Percentiles rank a stretch among this genome's conserved stretches.
Conservation (phyloP, 2,888 invertebrate species). For the Tetragonisca angustula region DNA sequence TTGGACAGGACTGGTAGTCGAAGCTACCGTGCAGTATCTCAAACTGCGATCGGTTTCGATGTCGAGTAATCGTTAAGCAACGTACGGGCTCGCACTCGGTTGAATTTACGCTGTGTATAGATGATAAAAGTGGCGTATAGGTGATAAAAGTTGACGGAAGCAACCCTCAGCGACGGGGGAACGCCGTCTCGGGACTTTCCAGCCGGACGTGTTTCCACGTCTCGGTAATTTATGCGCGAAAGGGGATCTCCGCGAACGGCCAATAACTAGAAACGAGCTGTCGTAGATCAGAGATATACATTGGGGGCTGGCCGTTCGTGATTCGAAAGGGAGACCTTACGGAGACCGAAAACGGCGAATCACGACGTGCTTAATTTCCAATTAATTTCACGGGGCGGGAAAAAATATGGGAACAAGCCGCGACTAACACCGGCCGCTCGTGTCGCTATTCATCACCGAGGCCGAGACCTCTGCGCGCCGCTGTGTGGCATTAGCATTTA, state of each 20-base stretch:
- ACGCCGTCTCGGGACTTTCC: conserved; percentile 10
- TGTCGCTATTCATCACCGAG: conserved; percentile 74
- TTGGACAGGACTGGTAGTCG: conserved; percentile 1
- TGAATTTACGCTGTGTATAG: conserved; percentile 38
- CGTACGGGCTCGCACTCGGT: conserved; percentile 14
- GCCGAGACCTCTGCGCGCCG: conserved; percentile 34
- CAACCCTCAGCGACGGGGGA: conserved; percentile 11
- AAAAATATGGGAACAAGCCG: conserved; percentile 76
- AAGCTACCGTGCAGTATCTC: neutral
- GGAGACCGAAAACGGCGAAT: conserved; percentile 53
- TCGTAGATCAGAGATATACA: conserved; percentile 62
- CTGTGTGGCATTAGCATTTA: conserved; percentile 73
- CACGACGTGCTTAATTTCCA: conserved; percentile 75
- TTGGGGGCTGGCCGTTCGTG: conserved; percentile 17
- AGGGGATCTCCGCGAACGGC: conserved; percentile 39
- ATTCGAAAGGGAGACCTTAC: neutral
- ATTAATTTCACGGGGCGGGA: conserved; percentile 74
- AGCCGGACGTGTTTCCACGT: conserved; percentile 37
- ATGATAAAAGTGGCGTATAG: too few species aligned
- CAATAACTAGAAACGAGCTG: conserved; percentile 58
- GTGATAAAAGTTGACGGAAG: conserved; percentile 26
- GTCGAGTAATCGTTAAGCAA: conserved; percentile 37
- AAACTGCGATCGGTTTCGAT: conserved; percentile 17
- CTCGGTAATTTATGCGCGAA: conserved; percentile 43
- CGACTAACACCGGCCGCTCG: conserved; percentile 71